Percentiles rank a stretch among this genome's conserved stretches.
Conservation (phyloP, 2,888 invertebrate genomes). For the Metalampra italica region DNA sequence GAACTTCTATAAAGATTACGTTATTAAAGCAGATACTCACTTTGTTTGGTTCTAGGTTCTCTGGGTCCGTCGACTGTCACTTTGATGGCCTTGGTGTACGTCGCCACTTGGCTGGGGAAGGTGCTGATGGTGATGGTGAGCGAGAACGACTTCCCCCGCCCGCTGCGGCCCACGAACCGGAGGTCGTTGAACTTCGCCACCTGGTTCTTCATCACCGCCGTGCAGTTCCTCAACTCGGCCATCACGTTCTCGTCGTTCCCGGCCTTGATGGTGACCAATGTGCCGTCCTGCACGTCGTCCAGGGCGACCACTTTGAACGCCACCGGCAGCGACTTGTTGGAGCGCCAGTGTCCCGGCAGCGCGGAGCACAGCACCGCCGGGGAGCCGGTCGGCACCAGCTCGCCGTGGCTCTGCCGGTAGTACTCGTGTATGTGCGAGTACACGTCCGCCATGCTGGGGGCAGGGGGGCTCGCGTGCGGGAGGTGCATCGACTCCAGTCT, state of each 20-base stretch:
- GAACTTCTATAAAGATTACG: neutral
- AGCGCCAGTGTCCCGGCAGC: constrained; percentile 97
- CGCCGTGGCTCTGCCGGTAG: constrained; percentile 93
- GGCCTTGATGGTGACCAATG: constrained; percentile 94
- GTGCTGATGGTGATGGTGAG: constrained; percentile 95
- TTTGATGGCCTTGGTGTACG: constrained; percentile 98
- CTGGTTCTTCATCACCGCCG: constrained; percentile 97
- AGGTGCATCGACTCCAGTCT: constrained; percentile 82
- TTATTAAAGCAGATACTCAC: constrained; percentile 80
- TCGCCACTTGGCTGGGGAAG: constrained; percentile 89
- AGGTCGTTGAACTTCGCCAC: constrained; percentile 99
- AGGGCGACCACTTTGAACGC: constrained; percentile 97
- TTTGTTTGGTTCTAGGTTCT: constrained; percentile 97
- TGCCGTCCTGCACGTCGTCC: constrained; percentile 96
- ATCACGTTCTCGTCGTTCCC: constrained; percentile 99
- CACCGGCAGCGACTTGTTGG: constrained; percentile 97
- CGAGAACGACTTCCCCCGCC: constrained; percentile 96
- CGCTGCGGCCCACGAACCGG: constrained; percentile 97
- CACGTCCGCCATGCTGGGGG: constrained; percentile 85
- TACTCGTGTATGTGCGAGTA: constrained; percentile 87
- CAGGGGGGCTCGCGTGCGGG: constrained; percentile 77
- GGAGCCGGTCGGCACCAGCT: constrained; percentile 95
- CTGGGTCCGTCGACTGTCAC: constrained; percentile 99
- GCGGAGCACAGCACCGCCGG: constrained; percentile 97
- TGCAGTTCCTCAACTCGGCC: constrained; percentile 95